Base-by-base conservation (phyloP, 2,888 invertebrate species). In the Drosophila rellima region DNA sequence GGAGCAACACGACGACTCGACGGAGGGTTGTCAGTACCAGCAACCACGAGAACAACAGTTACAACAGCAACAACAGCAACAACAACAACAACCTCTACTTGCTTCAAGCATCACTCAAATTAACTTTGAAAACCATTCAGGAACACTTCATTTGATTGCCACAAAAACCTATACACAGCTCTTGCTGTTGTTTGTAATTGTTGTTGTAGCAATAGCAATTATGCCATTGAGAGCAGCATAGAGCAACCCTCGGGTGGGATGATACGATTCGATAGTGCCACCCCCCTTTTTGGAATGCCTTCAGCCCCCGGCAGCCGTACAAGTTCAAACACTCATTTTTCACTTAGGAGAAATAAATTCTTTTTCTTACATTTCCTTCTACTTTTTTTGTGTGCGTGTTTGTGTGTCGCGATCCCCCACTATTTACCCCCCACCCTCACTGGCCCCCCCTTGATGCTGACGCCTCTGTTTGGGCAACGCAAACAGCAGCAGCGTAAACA, bases 71-170 rank as follows among this genome's bases (percentile, higher is more conserved):
- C 50, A 39, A 4, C 54, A 71, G 40, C 54, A 63, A 1, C 52
- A 55, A 26, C 55, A 57, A 15, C 56, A 47, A 10, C 72, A 64
- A 6, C 57, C 67, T 20, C 44, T 40, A 13, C 71, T 69, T 50
- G 45, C 56, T 73, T 89, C 76, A 89, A 91, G 90, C 90, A 89
- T 90, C 90, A 90, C 91, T 91, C 89, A 90, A 91, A 91, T 91
- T 91, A 91, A 91, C 91, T 91, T 91, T 91, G 89, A 91, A 89
- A 90, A 88, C 90, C 90, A 90, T 91, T 91, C 91, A 91, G 90
- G 90, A 91, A 90, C 91, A 91, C 91, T 91, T 91, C 91, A 90
- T 90, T 91, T 91, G 90, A 91, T 91, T 89, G 89, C 89, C 84
- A 75, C 80, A 85, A 89, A 89, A 89, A 82, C 79, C 76, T 82